Conservation (phyloP, 2,888 invertebrate genomes). For the Tribolium freemani region DNA sequence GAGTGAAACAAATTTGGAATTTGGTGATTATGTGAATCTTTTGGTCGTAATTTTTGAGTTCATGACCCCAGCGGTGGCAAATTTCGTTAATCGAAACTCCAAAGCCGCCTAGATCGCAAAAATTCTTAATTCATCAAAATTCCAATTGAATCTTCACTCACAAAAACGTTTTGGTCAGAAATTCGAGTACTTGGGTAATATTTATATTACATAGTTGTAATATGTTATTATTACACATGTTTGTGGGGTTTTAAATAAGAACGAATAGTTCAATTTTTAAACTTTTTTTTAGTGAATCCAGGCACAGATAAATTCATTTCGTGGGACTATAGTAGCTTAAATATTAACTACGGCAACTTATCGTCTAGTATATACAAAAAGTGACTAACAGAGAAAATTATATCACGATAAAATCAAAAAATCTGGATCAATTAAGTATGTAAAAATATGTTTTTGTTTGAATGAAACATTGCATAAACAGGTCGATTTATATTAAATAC, state of each 20-base stretch:
- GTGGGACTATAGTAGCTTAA: conserved; percentile 64
- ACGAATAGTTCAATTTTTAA: conserved; percentile 22
- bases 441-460: conserved; percentile 26
- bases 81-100: too few relatives aligned
- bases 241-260: neutral
- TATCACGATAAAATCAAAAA: conserved; percentile 32
- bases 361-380: conserved; percentile 60
- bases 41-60: too few relatives aligned
- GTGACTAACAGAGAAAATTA: conserved; percentile 43
- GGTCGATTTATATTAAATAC: conserved; percentile 37
- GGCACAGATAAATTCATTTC: conserved; percentile 67
- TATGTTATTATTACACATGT: too few relatives aligned
- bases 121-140: too few relatives aligned
- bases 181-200: too few relatives aligned
- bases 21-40: too few relatives aligned
- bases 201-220: too few relatives aligned
- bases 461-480: conserved; percentile 30
- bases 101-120: too few relatives aligned
- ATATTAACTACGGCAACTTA: conserved; percentile 60
- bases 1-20: too few relatives aligned
- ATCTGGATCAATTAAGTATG: conserved; percentile 15
- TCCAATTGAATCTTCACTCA: too few relatives aligned
- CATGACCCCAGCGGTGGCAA: too few relatives aligned
- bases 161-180: too few relatives aligned
- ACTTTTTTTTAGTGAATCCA: conserved; percentile 66